Evolutionary conservation across 1,140 invertebrate species (phyloP), one percentile per base, ranked within the genome.

Genomic region (Ceratitis capitata): DNA sequence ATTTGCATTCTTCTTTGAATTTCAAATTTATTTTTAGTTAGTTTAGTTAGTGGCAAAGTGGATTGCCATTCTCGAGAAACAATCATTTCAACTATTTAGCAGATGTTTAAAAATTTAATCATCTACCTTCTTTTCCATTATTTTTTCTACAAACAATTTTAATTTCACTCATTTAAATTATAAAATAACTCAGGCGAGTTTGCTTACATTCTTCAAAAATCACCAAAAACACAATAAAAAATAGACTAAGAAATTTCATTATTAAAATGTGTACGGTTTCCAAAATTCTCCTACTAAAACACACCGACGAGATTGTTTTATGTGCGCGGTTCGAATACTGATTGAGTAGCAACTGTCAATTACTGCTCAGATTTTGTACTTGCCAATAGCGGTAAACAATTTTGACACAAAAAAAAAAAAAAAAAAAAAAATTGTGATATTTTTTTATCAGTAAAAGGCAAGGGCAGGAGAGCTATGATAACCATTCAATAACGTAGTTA

Each of bases 151-250:
- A 29, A 61, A 14, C 58, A 29, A 3, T 61, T 61, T n/a, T n/a
- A n/a, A n/a, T 61, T 32, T 56, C 29, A 39, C 1, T 7, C 19
- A 78, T 78, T 78, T 12, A 1, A 2, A 14, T 35, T 78, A 45
- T 45, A 26, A 23, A 26, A 6, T n/a, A 19, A 32, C n/a, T 69
- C 7, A 69, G n/a, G 5, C n/a, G n/a, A n/a, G 19, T 0, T 45
- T 45, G n/a, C 69, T 78, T 78, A 78, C 69, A 45, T 78, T 45
- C 45, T 78, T 45, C 69, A 45, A 78, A 78, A 47, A 42, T 12
- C 10, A 23, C 12, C 35, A 78, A 19, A 42, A 78, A 4, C 69
- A 42, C 35, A 42, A 78, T 42, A 16, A 78, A n/a, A 45, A 45
- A 1, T 26, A 78, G 45, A 39, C 0, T 39, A 4, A 29, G 35